Evolutionary conservation across 2,113 vertebrate species (phyloP), one percentile per base, ranked within the genome.

Genomic region (Rhineura floridana): DNA sequence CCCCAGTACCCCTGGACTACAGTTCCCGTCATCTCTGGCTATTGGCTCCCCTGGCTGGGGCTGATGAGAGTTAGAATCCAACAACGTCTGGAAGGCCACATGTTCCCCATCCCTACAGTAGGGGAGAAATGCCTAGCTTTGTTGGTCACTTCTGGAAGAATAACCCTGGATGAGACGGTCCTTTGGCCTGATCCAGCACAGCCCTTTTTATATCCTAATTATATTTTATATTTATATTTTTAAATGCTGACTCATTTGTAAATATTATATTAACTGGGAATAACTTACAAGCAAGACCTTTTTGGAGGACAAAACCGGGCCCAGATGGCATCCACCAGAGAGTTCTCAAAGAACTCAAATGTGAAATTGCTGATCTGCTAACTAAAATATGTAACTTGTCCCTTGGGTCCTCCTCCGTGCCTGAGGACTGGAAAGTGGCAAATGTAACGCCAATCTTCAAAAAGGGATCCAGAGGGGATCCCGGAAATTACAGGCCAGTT

Each of bases 221-320:
- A 81, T 11, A n/a, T 81, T 78, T 52, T n/a, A n/a, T n/a, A n/a
- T n/a, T n/a, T n/a, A n/a, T n/a, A n/a, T n/a, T n/a, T n/a, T n/a
- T 19, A n/a, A 1, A 76, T 81, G 65, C n/a, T 50, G 85, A 39
- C 28, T 84, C 72, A 42, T 88, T 1, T 0, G 17, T 72, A 88
- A 91, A 44, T 92, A 65, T 9, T 70, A 25, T 81, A 39, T 36
- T 62, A 85, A 46, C 33, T 33, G 87, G 86, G 63, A 69, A 86
- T 3, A 62, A 91, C 59, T 85, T 77, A 87, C 86, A 72, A 33
- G 15, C 76, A 11, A 80, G 50, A 77, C 85, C 73, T 87, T 93
- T 86, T 30, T 67, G 55, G 81, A 90, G 39, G 79, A 48, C 91
- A 23, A 75, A 89, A 84, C 13, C 44, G 30, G n/a, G n/a, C n/a